These are phyloP conservation scores for Charadrius vociferus DNA, from an alignment of 2,113 vertebrate species.

Conservation along the genomic window DNA sequence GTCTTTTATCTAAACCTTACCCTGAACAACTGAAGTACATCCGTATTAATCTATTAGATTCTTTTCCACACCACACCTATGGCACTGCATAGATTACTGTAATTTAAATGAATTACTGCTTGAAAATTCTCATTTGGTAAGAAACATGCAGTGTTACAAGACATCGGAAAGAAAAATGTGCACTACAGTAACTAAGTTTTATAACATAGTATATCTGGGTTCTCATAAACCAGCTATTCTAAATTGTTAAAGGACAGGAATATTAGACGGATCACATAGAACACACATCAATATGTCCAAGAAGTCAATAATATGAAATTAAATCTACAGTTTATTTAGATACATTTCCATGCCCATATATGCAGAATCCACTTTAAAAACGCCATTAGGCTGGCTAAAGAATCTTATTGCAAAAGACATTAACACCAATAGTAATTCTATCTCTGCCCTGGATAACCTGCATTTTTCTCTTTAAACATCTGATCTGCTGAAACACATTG, in stretches of 20 bases:
- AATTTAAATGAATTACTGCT: slow-evolving; percentile 68
- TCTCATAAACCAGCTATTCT: slow-evolving; percentile 30
- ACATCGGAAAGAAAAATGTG: background rate
- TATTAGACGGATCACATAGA: background rate
- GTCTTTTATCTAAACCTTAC: slow-evolving; percentile 26
- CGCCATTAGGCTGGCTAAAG: slow-evolving; percentile 22
- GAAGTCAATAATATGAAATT: slow-evolving; percentile 30
- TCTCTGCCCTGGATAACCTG: background rate
- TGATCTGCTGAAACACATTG: background rate
- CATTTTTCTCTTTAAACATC: background rate
- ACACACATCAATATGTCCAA: slow-evolving; percentile 11
- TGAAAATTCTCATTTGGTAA: slow-evolving; percentile 50
- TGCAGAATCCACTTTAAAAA: slow-evolving; percentile 29
- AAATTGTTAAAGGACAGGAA: slow-evolving; percentile 32
- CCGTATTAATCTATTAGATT: slow-evolving; percentile 43
- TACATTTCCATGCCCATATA: background rate
- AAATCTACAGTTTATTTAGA: slow-evolving; percentile 50
- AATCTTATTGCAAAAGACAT: slow-evolving; percentile 7
- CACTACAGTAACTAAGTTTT: slow-evolving; percentile 46
- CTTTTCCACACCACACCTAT: slow-evolving; percentile 52
- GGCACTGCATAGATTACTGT: slow-evolving; percentile 57
- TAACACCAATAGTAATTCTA: slow-evolving; percentile 8
- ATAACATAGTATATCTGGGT: slow-evolving; percentile 9
- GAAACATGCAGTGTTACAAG: slow-evolving; percentile 20
- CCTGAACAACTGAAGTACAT: slow-evolving; percentile 24